Base-by-base conservation (phyloP, 1,140 invertebrate species). In the Scaptomyza pallida region DNA sequence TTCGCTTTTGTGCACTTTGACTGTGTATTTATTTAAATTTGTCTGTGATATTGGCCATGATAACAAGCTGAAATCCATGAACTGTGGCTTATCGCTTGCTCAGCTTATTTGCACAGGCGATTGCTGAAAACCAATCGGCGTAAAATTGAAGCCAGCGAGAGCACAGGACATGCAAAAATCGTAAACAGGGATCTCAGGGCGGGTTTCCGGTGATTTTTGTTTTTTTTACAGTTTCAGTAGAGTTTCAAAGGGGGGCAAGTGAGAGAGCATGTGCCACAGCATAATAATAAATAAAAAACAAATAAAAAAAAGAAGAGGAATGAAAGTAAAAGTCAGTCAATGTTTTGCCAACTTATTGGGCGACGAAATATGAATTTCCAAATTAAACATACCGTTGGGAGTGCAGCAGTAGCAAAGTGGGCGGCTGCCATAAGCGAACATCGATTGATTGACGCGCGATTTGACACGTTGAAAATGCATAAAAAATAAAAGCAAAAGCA, bases 71-170 rank as follows among this genome's bases (percentile, higher is more conserved):
- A 51, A 79, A 52, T 55, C 64, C 17, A 61, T 56, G 43, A 60
- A 70, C 68, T 52, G 67, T 70, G 74, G 86, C 86, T 89, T 89
- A 89, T 89, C 86, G 75, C 86, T 74, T 40, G 70, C 78, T 69
- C 64, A 74, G 88, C 86, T 81, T 89, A 89, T 89, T 89, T 89
- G 88, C 88, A 89, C 88, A 89, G 88, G 88, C 88, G 88, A 89
- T 82, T 89, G 86, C 77, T 79, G 71, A 89, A 89, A 89, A 89
- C 82, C 88, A 89, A 89, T 89, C 72, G 76, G 88, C 88, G 88
- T 89, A 89, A 89, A 89, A 89, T 89, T 89, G 82, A 86, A 89
- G 89, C 86, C 88, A 89, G 89, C 86, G 78, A 86, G 75, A 72
- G 44, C 41, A 62, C 43, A 59, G 65, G 61, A 70, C 61, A 72